phyloP scores from a whole-genome alignment of 2,113 vertebrate species.

The Pyxicephalus adspersus region DNA sequence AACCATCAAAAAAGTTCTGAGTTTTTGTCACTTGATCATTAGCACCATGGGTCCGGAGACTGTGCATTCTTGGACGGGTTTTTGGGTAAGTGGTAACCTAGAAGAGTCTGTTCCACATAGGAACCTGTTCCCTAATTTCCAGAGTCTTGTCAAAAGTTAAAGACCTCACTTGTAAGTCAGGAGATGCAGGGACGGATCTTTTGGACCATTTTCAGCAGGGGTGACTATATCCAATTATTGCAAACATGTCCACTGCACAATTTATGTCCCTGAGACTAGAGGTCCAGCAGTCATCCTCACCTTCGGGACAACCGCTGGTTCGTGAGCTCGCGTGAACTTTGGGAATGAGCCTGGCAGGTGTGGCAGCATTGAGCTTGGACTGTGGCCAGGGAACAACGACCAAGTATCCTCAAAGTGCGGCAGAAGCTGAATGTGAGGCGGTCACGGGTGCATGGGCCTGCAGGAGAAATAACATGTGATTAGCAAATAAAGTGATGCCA shows the following conservation, averaged over 20 bases:
- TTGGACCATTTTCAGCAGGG: slow-evolving; percentile 22
- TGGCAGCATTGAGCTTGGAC: slow-evolving; percentile 84
- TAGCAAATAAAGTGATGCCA: background rate
- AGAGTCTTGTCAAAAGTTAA: background rate
- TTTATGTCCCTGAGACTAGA: background rate
- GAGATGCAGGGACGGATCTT: background rate
- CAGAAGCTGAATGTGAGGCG: slow-evolving; percentile 82
- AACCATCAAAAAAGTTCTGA: slow-evolving; percentile 19
- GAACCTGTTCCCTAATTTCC: slow-evolving; percentile 2
- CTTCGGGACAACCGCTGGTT: slow-evolving; percentile 64
- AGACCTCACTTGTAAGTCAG: background rate
- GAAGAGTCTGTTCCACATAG: background rate
- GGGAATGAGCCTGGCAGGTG: slow-evolving; percentile 70
- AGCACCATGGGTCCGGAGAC: slow-evolving; percentile 39
- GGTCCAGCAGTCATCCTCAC: slow-evolving; percentile 60
- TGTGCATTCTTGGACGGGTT: slow-evolving; percentile 26
- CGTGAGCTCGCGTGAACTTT: slow-evolving; percentile 59
- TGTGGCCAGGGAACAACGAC: slow-evolving; percentile 78
- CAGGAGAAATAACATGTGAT: background rate
- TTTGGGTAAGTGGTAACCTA: background rate
- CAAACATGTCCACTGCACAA: background rate
- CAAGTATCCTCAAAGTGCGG: slow-evolving; percentile 81
- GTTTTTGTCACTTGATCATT: slow-evolving; percentile 12
- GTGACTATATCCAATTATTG: slow-evolving; percentile 3
- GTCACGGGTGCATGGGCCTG: slow-evolving; percentile 78